Evolutionary conservation across 1,140 invertebrate species (phyloP).

Genomic region (Argopecten irradians): DNA sequence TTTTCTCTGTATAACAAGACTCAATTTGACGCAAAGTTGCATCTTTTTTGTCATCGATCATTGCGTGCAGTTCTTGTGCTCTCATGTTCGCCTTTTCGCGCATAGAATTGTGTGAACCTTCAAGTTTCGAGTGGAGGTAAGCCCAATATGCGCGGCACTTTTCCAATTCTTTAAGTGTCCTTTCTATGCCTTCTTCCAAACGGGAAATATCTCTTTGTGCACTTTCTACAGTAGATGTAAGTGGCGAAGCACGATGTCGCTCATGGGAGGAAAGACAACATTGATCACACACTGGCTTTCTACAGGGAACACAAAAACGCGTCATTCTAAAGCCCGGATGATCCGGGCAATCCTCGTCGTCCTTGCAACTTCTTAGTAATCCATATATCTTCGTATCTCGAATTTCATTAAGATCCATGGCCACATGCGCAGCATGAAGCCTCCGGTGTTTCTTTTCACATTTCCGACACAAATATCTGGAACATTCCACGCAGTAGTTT

Average conservation of each 20-base stretch:
- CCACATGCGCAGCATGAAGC: not conserved
- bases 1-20: not conserved
- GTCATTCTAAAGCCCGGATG: not conserved
- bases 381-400: not conserved
- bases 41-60: not conserved
- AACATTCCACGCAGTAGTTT: not conserved
- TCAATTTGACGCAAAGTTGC: not conserved
- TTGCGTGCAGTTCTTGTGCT: not conserved
- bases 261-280: not conserved
- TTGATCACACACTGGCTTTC: not conserved
- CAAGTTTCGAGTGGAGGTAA: not conserved
- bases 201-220: not conserved
- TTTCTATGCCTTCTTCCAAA: not conserved
- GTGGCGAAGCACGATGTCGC: not conserved
- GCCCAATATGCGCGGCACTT: not conserved
- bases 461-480: not conserved
- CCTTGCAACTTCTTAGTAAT: not conserved
- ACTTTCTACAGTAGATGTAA: not conserved
- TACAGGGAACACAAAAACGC: not conserved
- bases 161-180: not conserved
- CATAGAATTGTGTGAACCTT: not conserved
- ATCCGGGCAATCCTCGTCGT: not conserved
- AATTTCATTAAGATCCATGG: not conserved
- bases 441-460: not conserved
- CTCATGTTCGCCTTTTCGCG: not conserved